Base-by-base conservation (phyloP, 2,113 vertebrate species). In the Nyctereutes procyonoides region DNA sequence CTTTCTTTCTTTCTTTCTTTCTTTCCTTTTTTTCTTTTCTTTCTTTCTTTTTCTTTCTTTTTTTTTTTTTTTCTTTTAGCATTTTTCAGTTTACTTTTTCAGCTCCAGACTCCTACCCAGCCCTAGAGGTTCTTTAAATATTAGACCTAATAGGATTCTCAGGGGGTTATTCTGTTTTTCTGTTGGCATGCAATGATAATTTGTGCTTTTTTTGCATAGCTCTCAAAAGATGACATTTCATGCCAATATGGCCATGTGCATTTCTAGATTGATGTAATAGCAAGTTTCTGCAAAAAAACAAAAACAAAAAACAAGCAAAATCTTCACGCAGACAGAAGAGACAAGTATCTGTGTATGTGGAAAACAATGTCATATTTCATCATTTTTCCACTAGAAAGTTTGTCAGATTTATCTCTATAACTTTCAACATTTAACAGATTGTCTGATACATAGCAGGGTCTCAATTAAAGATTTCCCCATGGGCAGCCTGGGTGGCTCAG, bases 251-350 rank as follows among this genome's bases (percentile, higher is more conserved):
- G 43, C 85, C 88, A 48, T 95, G 48, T 38, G 51, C 20, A 79
- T 86, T 91, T 97, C 77, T 83, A 93, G 63, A 60, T 53, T 82
- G 95, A 95, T 77, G 20, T 85, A 87, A 96, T 28, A 88, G 77
- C 60, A 96, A 83, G 91, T 96, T 97, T 96, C 60, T 93, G 67
- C 65, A 88, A 89, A 96, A 91, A 93, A 93, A 43, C 43, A 43
- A 43, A 43, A 43, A 43, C 43, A 43, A 43, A 43, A 43, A 43
- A 8, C 43, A 43, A 13, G 43, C 24, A 81, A 96, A 85, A 28
- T 55, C 48, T 58, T 93, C 91, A 89, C 94, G 91, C 55, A 97
- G 93, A 94, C 76, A 88, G 24, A 89, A 94, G 35, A 84, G 60
- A 43, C 56, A 69, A 77, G 15, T 86, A 43, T 85, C 60, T 77